These are phyloP conservation scores for Drosophila fuyamai DNA, from an alignment of 1,140 invertebrate species.

Conservation along the genomic window DNA sequence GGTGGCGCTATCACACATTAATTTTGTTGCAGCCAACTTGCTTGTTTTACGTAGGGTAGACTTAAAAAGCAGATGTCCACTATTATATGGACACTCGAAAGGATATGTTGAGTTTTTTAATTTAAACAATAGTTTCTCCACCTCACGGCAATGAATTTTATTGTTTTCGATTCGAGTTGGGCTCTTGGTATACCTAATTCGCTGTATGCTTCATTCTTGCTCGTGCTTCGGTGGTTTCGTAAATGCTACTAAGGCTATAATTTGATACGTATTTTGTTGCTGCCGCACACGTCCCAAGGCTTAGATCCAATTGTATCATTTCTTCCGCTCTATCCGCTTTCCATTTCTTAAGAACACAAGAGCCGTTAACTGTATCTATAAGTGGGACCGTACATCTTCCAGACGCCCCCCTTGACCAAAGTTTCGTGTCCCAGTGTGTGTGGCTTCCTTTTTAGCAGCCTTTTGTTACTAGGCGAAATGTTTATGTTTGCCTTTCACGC, in stretches of 20 bases:
- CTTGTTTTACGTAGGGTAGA: constrained; percentile 24
- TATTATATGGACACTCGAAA: constrained; percentile 1
- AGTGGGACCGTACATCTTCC: constrained; percentile 8
- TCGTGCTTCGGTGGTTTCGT: constrained; percentile 54
- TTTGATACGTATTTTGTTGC: constrained; percentile 74
- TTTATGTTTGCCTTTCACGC: constrained; percentile 79
- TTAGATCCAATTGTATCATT: constrained; percentile 68
- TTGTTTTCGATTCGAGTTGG: constrained; percentile 31
- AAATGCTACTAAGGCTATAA: constrained; percentile 68
- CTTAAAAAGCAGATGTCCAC: constrained; percentile 28
- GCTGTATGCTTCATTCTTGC: constrained; percentile 45
- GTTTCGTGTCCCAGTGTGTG: constrained; percentile 11
- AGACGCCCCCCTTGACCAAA: constrained; percentile 1
- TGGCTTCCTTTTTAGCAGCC: constrained; percentile 43
- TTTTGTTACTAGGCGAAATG: constrained; percentile 72
- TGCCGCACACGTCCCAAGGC: constrained; percentile 59
- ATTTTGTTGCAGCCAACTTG: constrained; percentile 83
- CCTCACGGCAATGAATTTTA: constrained; percentile 16
- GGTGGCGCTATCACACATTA: constrained; percentile 89
- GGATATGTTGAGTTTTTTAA: constrained; percentile 47
- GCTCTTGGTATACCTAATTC: constrained; percentile 46
- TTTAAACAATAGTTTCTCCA: constrained; percentile 59
- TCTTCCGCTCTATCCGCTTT: constrained; percentile 59
- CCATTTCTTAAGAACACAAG: constrained; percentile 65
- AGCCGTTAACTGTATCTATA: constrained; percentile 62